These are phyloP conservation scores for Microhierax caerulescens DNA, from an alignment of 2,797 vertebrate species.

Conservation along the genomic window DNA sequence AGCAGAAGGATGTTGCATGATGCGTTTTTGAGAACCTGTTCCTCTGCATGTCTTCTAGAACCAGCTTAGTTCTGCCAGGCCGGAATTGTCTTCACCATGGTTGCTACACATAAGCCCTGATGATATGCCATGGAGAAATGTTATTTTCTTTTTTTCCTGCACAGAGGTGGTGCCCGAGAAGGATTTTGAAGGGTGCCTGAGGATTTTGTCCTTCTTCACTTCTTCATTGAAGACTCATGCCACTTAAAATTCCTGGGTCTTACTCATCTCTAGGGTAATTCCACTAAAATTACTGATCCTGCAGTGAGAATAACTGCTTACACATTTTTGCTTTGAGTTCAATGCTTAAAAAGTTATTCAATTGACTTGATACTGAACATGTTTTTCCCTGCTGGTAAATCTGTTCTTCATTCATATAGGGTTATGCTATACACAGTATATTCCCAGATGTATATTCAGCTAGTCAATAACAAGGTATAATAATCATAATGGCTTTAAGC, in stretches of 20 bases:
- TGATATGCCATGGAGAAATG: background rate
- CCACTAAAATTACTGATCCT: background rate
- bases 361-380: background rate
- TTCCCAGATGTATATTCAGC: background rate
- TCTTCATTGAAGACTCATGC: background rate
- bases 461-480: background rate
- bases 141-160: background rate
- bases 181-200: background rate
- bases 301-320: background rate
- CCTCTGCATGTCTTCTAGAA: background rate
- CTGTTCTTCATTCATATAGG: background rate
- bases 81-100: background rate
- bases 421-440: background rate
- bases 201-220: background rate
- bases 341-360: background rate
- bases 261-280: background rate
- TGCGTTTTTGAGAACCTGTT: background rate
- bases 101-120: background rate
- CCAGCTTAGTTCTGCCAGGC: background rate
- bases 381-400: background rate
- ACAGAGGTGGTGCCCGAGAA: background rate
- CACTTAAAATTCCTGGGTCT: background rate
- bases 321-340: background rate
- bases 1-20: background rate
- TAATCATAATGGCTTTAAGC: background rate